These are phyloP conservation scores for Tetrao urogallus DNA, from an alignment of 2,113 vertebrate genomes.

Conservation along the genomic window DNA sequence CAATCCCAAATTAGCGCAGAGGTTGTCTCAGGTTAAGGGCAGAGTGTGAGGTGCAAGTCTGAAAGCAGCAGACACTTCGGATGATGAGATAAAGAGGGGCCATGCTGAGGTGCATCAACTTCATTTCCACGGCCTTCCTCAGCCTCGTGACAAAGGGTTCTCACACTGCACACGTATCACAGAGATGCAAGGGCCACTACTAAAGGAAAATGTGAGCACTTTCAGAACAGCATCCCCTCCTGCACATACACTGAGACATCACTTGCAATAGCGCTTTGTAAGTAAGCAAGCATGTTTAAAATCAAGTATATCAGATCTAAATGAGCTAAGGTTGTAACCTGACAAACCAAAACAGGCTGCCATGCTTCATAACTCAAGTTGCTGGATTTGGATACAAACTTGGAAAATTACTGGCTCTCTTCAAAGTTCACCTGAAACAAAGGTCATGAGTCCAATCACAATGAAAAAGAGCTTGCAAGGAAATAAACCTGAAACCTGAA, in stretches of 20 bases:
- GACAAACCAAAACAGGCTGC: background rate
- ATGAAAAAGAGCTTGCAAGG: background rate
- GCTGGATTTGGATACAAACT: background rate
- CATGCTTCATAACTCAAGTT: background rate
- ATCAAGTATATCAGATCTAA: background rate
- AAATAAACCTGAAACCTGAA: background rate
- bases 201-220: fast-evolving
- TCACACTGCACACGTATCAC: background rate
- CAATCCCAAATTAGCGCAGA: background rate
- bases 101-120: background rate
- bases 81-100: fast-evolving
- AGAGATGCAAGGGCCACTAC: background rate
- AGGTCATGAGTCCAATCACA: background rate
- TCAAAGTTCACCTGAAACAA: background rate
- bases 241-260: background rate
- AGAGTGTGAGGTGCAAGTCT: background rate
- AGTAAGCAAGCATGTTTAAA: background rate
- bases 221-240: background rate
- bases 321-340: background rate
- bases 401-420: background rate
- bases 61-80: background rate
- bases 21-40: no score
- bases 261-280: background rate
- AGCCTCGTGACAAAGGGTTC: background rate
- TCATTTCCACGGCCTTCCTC: background rate